Evolutionary conservation across 2,113 vertebrate species (phyloP), one percentile per base, ranked within the genome.

Genomic region (Ochotona curzoniae): DNA sequence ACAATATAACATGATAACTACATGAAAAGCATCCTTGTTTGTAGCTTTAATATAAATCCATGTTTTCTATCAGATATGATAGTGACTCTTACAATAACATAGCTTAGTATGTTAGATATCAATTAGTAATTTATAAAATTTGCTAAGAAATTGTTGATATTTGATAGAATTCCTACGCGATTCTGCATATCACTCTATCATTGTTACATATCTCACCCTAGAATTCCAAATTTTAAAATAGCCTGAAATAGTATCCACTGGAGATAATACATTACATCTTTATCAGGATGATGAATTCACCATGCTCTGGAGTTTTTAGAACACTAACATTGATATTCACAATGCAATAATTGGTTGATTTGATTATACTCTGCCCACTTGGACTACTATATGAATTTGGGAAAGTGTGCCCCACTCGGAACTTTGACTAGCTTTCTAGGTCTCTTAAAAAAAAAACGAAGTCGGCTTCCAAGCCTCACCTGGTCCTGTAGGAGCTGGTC

Each of bases 211-310:
- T 75, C 91, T 57, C 54, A 57, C 38, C 38, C 61, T 71, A 81
- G 28, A 93, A 88, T 81, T 80, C 47, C 28, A 87, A 73, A 60
- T 28, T 4, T 57, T 51, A 87, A 94, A 83, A 44, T 71, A 67
- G 38, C 51, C 32, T 80, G 32, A 84, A 93, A 88, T 74, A 66
- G 38, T 70, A 75, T 7, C 12, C 17, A 63, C 3, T 66, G 47
- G n/a, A 30, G n/a, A 13, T n/a, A 63, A 26, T 38, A 35, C 49
- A 54, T 10, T 47, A 12, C 69, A 60, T 47, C 51, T 51, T 51
- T 51, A 84, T 10, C 82, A 84, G 3, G 30, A 10, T 75, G 20
- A 91, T 76, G 30, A 85, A 80, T 66, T 88, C 11, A 54, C 35
- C 78, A 35, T 51, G 1, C 51, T 61, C 49, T n/a, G 23, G 10